phyloP scores from a whole-genome alignment of 1,140 invertebrate genomes.

The Euwallacea similis region DNA sequence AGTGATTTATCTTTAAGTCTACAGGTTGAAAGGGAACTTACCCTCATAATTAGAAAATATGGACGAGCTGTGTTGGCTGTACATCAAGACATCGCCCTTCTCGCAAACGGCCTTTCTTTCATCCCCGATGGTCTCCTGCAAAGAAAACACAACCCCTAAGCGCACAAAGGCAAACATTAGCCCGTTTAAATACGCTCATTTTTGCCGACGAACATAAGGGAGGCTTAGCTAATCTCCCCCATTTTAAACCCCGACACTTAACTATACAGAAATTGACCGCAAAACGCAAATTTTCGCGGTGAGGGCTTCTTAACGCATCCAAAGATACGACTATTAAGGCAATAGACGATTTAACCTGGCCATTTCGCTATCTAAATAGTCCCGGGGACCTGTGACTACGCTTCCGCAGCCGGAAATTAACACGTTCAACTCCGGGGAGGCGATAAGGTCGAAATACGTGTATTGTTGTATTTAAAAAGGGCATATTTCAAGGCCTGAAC shows the following conservation, averaged over 20 bases:
- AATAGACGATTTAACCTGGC: conserved; percentile 26
- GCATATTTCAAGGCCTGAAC: neutral
- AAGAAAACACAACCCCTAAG: too few relatives aligned
- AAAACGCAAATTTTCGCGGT: too few relatives aligned
- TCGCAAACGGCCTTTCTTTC: neutral
- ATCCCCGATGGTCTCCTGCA: too few relatives aligned
- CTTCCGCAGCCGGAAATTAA: conserved; percentile 27
- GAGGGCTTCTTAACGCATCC: conserved; percentile 3
- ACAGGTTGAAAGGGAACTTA: neutral
- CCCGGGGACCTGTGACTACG: conserved; percentile 16
- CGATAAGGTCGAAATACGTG: conserved; percentile 18
- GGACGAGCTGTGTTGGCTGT: neutral
- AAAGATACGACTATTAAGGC: conserved; percentile 18
- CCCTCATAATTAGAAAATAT: conserved; percentile 3
- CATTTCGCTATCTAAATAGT: conserved; percentile 31
- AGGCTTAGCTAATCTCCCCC: too few relatives aligned
- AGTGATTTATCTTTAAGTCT: too few relatives aligned
- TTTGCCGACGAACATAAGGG: too few relatives aligned
- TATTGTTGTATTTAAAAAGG: conserved; percentile 10
- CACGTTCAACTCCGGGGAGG: conserved; percentile 11
- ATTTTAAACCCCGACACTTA: too few relatives aligned
- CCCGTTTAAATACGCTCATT: too few relatives aligned
- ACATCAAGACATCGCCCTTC: neutral
- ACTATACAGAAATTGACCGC: too few relatives aligned
- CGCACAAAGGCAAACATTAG: too few relatives aligned